Percentiles rank a stretch among this genome's conserved stretches.
These are phyloP conservation scores for Mugil cephalus DNA, from an alignment of 2,113 vertebrate species.

Conservation along the genomic window DNA sequence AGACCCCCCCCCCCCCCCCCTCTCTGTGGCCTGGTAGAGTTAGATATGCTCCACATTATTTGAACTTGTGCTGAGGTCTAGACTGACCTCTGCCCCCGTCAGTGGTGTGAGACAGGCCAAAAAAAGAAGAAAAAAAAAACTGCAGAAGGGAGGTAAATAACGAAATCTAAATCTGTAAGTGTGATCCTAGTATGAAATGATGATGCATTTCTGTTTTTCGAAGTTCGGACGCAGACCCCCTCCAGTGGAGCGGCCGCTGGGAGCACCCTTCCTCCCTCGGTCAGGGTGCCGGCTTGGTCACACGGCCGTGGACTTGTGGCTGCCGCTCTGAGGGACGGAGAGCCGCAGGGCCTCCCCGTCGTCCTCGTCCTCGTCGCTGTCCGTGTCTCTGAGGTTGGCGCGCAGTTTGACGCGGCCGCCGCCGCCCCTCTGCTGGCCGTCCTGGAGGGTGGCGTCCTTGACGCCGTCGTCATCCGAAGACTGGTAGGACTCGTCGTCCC, in stretches of 20 bases:
- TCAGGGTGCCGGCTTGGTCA: conserved; percentile 77
- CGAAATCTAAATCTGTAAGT: conserved; percentile 20
- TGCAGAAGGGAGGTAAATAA: conserved; percentile 14
- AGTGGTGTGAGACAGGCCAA: conserved; percentile 1
- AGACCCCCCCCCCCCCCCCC: not conserved
- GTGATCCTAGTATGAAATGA: conserved; percentile 66
- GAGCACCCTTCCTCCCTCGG: conserved; percentile 4
- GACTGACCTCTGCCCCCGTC: not conserved
- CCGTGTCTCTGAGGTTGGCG: conserved; percentile 83
- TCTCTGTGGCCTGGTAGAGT: conserved; percentile 20
- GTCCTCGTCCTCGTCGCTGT: conserved; percentile 92
- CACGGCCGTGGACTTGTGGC: conserved; percentile 91
- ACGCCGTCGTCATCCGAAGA: conserved; percentile 94
- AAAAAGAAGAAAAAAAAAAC: conserved; percentile 14
- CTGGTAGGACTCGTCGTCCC: conserved; percentile 89
- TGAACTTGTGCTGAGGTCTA: conserved; percentile 20
- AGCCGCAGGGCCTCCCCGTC: conserved; percentile 77
- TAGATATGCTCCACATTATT: conserved; percentile 11
- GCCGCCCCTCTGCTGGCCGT: conserved; percentile 68
- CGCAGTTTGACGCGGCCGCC: conserved; percentile 83
- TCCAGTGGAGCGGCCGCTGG: conserved; percentile 32
- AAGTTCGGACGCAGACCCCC: conserved; percentile 13
- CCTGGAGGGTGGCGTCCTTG: conserved; percentile 65
- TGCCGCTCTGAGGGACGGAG: conserved; percentile 66
- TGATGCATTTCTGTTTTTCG: conserved; percentile 43